A percentile compares a stretch with the other conserved stretches of the same genome.
Conservation (phyloP, 35 echinoderm and acorn worm genomes). For the Heliocidaris tuberculata region DNA sequence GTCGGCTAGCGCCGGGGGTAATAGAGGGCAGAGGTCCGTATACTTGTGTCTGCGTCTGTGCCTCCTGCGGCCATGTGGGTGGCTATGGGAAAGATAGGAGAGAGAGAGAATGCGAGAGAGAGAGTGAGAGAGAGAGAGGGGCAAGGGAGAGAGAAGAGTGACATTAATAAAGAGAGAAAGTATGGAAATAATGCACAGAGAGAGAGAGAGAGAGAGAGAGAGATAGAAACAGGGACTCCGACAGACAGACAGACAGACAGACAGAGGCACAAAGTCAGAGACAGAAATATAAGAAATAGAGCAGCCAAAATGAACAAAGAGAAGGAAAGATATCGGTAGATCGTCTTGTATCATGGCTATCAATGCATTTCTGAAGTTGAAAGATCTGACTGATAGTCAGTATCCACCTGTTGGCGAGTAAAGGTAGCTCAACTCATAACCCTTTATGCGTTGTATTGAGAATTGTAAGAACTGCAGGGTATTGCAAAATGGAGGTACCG, state of each 20-base stretch:
- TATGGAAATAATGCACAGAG: neutral
- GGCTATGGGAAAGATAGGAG: neutral
- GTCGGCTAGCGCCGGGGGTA: neutral
- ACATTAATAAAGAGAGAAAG: too few relatives aligned
- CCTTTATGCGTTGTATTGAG: too few relatives aligned
- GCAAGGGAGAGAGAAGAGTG: neutral
- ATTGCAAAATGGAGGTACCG: too few relatives aligned
- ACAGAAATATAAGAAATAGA: neutral
- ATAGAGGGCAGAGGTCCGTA: neutral
- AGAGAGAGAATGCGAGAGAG: neutral
- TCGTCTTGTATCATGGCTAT: too few relatives aligned
- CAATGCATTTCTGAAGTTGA: too few relatives aligned
- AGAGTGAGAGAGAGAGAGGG: neutral
- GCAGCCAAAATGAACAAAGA: too few relatives aligned
- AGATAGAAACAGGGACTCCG: neutral
- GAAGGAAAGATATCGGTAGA: too few relatives aligned
- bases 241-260: neutral
- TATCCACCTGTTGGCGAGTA: too few relatives aligned
- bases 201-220: neutral
- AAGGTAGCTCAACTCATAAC: too few relatives aligned
- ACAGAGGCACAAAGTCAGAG: constrained; percentile 1
- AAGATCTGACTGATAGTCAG: too few relatives aligned
- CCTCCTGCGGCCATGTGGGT: neutral
- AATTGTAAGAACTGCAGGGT: too few relatives aligned
- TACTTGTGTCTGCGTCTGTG: neutral